These are phyloP conservation scores for Potamarius usumacintae DNA, from an alignment of 2,113 vertebrate genomes.

Conservation along the genomic window DNA sequence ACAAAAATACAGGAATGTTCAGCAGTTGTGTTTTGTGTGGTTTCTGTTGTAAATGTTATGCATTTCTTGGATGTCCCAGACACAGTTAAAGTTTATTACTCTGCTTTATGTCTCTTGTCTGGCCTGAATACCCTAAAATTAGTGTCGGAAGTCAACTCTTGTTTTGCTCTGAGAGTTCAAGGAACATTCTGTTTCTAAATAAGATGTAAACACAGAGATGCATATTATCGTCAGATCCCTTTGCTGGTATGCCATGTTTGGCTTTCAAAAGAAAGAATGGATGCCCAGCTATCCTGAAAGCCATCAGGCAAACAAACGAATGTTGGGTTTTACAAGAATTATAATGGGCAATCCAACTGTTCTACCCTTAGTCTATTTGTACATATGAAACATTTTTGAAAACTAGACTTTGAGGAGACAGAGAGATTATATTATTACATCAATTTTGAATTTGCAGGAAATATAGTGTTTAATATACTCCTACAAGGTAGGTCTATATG, in stretches of 20 bases:
- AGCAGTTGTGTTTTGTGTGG: constrained; percentile 10
- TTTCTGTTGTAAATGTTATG: constrained; percentile 31
- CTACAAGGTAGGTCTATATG: background rate
- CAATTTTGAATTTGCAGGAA: background rate
- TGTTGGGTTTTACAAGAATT: background rate
- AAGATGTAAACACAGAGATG: constrained; percentile 49
- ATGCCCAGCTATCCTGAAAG: background rate
- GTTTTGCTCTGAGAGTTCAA: constrained; percentile 49
- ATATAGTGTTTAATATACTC: background rate
- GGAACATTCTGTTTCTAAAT: constrained; percentile 52
- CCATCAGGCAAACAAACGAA: background rate
- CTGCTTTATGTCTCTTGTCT: constrained; percentile 45
- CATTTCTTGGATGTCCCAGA: constrained; percentile 39
- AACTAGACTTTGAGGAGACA: background rate
- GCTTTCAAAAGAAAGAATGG: background rate
- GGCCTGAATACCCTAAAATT: constrained; percentile 34
- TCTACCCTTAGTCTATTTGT: background rate
- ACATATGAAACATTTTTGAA: background rate
- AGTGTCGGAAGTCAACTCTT: constrained; percentile 44
- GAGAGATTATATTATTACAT: background rate
- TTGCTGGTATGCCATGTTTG: constrained; percentile 14
- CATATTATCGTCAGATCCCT: constrained; percentile 31
- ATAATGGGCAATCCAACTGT: background rate
- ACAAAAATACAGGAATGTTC: constrained; percentile 1
- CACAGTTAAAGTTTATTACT: constrained; percentile 43